These are phyloP conservation scores for Sceloporus tristichus DNA, from an alignment of 2,113 vertebrate species.

Conservation along the genomic window DNA sequence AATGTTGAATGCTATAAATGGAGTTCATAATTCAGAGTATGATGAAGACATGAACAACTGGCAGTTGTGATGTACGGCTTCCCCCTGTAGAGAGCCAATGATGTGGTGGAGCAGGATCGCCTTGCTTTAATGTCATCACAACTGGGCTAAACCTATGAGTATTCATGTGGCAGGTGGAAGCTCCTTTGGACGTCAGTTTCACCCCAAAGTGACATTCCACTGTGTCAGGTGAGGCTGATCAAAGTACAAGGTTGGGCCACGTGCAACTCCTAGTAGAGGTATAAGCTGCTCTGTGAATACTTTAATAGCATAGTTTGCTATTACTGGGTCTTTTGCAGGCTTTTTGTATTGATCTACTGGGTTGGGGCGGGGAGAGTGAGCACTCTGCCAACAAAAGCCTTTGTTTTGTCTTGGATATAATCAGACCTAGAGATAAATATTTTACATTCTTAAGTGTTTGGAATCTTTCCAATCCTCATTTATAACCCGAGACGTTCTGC, in stretches of 20 bases:
- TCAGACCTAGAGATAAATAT: constrained; percentile 13
- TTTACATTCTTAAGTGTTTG: constrained; percentile 32
- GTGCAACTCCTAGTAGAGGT: too few relatives aligned
- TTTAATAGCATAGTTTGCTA: background rate
- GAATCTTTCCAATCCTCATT: constrained; percentile 3
- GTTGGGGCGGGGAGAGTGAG: background rate
- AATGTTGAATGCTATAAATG: too few relatives aligned
- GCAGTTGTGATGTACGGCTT: too few relatives aligned
- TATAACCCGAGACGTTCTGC: background rate
- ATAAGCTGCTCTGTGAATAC: too few relatives aligned
- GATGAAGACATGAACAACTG: background rate
- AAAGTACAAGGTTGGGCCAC: background rate
- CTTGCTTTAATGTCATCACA: background rate
- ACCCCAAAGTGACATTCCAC: background rate
- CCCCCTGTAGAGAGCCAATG: too few relatives aligned
- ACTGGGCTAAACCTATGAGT: background rate
- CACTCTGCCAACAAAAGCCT: background rate
- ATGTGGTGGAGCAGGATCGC: too few relatives aligned
- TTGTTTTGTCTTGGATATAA: constrained; percentile 17
- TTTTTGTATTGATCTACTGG: background rate
- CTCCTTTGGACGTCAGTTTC: background rate
- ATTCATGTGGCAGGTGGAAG: background rate
- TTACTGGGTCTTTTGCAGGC: background rate
- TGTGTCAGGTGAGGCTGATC: background rate
- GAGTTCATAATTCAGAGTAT: too few relatives aligned